Percentiles rank a stretch among this genome's conserved stretches.
These are phyloP conservation scores for Streblospio benedicti DNA, from an alignment of 1,140 invertebrate genomes.

Conservation along the genomic window DNA sequence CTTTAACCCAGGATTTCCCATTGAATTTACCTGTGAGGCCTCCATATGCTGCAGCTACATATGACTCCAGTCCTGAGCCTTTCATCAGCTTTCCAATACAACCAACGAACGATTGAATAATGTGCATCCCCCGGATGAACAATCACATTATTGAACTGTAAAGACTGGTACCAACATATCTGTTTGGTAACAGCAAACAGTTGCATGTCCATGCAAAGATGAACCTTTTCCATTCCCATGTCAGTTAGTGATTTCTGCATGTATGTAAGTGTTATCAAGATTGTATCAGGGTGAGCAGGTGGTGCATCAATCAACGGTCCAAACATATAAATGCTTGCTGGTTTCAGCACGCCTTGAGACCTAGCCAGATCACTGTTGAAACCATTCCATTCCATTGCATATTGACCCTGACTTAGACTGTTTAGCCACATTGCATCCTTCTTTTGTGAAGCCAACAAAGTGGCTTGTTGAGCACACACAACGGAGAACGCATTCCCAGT, in stretches of 20 bases:
- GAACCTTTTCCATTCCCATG: neutral
- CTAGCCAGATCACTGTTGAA: too few relatives aligned
- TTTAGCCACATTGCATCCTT: too few relatives aligned
- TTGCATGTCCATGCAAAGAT: neutral
- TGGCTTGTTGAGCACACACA: too few relatives aligned
- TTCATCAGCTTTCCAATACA: neutral
- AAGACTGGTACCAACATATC: neutral
- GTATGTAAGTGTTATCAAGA: neutral
- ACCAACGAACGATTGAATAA: neutral
- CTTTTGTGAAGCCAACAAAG: too few relatives aligned
- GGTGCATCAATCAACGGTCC: slow-evolving; percentile 1
- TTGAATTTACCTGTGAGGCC: neutral
- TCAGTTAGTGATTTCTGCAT: slow-evolving; percentile 5
- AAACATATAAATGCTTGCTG: slow-evolving; percentile 1
- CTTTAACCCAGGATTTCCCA: neutral
- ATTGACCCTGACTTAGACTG: too few relatives aligned
- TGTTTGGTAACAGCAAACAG: slow-evolving; percentile 1
- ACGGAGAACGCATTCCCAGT: too few relatives aligned
- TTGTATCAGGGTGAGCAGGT: neutral
- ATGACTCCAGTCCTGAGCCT: neutral
- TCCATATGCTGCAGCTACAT: slow-evolving; percentile 1
- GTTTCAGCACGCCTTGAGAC: neutral
- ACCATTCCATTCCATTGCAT: too few relatives aligned
- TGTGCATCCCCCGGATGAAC: neutral
- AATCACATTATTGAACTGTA: neutral